A percentile compares a stretch with the other conserved stretches of the same genome.
Evolutionary conservation across 2,797 vertebrate genomes (phyloP).

Genomic region (Lagorchestes hirsutus): DNA sequence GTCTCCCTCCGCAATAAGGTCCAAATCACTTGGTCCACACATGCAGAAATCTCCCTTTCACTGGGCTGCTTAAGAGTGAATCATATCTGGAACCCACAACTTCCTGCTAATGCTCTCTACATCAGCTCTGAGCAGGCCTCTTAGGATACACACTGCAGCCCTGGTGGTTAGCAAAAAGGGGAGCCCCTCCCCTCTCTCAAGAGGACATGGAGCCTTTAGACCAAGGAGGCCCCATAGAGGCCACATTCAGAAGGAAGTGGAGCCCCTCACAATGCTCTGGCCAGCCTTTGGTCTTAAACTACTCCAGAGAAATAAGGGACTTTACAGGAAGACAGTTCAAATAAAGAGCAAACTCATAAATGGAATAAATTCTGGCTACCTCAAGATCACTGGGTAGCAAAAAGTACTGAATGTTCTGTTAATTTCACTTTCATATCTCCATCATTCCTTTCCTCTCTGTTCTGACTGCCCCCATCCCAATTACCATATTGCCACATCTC

Average conservation of each 20-base stretch:
- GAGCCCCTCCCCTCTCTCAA: background rate
- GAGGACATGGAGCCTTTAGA: background rate
- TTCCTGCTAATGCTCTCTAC: slow-evolving; percentile 62
- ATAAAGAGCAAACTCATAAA: slow-evolving; percentile 53
- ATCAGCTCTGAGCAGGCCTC: background rate
- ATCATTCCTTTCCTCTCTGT: background rate
- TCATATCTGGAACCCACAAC: slow-evolving; percentile 71
- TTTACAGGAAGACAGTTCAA: slow-evolving; percentile 49
- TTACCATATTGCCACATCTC: background rate
- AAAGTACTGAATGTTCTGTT: background rate
- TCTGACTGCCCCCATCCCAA: background rate
- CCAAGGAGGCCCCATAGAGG: background rate
- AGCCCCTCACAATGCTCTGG: slow-evolving; percentile 11
- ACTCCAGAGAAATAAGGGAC: slow-evolving; percentile 77
- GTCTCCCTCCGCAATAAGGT: background rate
- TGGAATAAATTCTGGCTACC: background rate
- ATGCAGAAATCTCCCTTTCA: slow-evolving; percentile 30
- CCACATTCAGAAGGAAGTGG: background rate
- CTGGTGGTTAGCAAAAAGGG: background rate
- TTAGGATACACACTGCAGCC: background rate
- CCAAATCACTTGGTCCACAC: slow-evolving; percentile 17
- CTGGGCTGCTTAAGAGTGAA: slow-evolving; percentile 45
- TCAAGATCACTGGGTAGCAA: background rate
- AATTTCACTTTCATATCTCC: background rate
- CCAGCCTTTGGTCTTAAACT: slow-evolving; percentile 43